phyloP scores from a whole-genome alignment of 2,113 vertebrate species.

The Platichthys stellatus region DNA sequence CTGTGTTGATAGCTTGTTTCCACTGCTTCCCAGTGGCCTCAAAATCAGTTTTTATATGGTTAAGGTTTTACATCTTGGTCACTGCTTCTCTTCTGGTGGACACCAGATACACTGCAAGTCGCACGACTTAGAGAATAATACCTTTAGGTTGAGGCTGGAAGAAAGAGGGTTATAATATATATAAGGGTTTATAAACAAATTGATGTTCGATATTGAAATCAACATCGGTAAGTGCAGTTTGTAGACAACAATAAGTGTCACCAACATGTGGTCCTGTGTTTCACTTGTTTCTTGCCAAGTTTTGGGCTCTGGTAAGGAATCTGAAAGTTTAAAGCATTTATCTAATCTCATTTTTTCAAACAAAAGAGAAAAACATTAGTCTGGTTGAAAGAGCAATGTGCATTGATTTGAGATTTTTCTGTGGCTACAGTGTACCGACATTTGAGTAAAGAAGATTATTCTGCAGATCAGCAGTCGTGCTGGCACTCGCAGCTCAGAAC shows the following conservation, averaged over 20 bases:
- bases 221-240: too few species aligned
- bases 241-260: too few species aligned
- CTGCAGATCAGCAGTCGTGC: conserved; percentile 15
- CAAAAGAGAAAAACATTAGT: too few species aligned
- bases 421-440: too few species aligned
- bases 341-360: too few species aligned
- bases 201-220: too few species aligned
- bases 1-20: neutral
- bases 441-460: neutral
- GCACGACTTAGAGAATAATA: too few species aligned
- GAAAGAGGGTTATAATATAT: too few species aligned
- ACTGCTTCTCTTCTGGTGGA: neutral
- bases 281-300: neutral
- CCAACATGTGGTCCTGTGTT: neutral
- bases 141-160: too few species aligned
- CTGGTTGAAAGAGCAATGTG: neutral
- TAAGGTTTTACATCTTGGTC: neutral
- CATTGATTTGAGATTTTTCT: neutral
- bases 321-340: too few species aligned
- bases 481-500: conserved; percentile 16
- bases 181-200: too few species aligned
- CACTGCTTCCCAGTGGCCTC: neutral
- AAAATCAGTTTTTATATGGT: neutral
- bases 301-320: too few species aligned
- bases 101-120: neutral